Conservation (phyloP, 2,888 invertebrate species). For the Eupeodes latifasciatus region DNA sequence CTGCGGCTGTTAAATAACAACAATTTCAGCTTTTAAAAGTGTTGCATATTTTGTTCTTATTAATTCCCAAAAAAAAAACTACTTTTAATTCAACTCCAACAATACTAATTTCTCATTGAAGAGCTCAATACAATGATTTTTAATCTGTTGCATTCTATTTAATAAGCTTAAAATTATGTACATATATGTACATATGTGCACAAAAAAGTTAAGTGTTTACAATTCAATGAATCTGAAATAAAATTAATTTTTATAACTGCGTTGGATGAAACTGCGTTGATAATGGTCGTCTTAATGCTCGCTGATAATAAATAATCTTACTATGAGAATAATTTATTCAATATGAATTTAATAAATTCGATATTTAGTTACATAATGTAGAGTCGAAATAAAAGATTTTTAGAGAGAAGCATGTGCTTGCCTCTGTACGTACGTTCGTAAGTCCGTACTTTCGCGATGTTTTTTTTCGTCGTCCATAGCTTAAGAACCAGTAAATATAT, state of each 20-base stretch:
- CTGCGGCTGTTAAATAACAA: no score
- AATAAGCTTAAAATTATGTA: background rate
- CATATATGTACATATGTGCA: background rate
- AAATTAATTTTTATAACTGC: background rate
- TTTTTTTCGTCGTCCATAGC: no score
- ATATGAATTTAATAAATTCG: no score
- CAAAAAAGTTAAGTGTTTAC: background rate
- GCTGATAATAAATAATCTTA: background rate
- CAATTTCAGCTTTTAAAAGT: background rate
- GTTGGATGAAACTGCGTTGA: no score
- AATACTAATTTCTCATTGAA: background rate
- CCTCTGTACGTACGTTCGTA: no score
- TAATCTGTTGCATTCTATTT: constrained; percentile 2
- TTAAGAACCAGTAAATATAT: no score
- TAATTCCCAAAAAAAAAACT: background rate
- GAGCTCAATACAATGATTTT: background rate
- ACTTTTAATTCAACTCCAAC: background rate
- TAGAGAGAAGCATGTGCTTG: no score
- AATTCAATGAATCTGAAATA: background rate
- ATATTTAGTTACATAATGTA: no score
- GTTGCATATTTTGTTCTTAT: background rate
- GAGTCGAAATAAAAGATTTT: no score
- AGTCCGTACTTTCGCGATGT: no score
- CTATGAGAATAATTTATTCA: no score
- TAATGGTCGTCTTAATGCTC: background rate